Conservation (phyloP, 2,797 vertebrate species). For the Numenius phaeopus region DNA sequence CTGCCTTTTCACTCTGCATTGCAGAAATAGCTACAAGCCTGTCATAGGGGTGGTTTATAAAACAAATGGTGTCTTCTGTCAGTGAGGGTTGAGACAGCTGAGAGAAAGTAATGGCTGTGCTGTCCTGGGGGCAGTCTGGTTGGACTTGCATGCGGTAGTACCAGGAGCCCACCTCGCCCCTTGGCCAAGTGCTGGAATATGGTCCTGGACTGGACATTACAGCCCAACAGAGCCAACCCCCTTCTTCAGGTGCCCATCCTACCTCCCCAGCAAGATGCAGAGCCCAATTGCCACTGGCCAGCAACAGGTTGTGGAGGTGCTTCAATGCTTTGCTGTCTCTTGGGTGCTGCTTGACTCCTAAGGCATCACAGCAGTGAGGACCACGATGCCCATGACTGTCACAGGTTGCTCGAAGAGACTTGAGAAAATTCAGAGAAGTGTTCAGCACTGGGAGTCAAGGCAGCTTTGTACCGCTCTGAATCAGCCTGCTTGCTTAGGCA, state of each 20-base stretch:
- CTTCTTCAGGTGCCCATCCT: fast-evolving
- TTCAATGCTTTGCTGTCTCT: not conserved
- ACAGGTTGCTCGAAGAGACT: not conserved
- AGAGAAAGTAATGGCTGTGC: not conserved
- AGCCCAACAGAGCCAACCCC: not conserved
- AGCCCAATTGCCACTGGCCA: not conserved
- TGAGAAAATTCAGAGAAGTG: not conserved
- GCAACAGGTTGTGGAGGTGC: not conserved
- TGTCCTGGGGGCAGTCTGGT: not conserved
- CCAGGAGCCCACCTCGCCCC: fast-evolving
- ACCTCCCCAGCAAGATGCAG: not conserved
- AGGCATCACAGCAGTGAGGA: not conserved
- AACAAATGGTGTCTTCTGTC: not conserved
- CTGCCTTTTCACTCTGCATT: not conserved
- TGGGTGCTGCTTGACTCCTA: not conserved
- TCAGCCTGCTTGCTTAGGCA: not conserved
- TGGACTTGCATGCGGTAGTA: not conserved
- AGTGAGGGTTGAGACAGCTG: not conserved
- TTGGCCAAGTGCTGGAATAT: not conserved
- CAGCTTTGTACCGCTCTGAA: not conserved
- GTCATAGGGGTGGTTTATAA: not conserved
- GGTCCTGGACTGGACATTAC: not conserved
- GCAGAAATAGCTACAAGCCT: not conserved
- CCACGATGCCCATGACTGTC: not conserved
- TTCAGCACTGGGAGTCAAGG: not conserved